Base-by-base conservation (phyloP, 2,113 vertebrate genomes). In the Dascyllus trimaculatus region DNA sequence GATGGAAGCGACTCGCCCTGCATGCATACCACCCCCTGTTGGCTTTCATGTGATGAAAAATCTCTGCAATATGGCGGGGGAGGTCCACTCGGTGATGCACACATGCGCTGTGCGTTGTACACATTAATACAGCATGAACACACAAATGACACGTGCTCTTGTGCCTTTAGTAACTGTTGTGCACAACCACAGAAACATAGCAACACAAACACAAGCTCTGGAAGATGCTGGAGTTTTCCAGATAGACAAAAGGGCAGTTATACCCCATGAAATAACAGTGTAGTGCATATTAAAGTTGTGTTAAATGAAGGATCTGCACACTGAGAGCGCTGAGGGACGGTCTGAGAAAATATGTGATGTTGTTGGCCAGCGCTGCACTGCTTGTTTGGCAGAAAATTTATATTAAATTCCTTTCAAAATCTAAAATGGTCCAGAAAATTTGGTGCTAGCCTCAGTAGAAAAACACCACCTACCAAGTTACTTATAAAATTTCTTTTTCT, bases 21-120 rank as follows among this genome's bases (percentile, higher is more conserved):
- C 84, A 88, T 93, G 90, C 90, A 93, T 93, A 94, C 93, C 91
- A 94, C 93, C 92, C 93, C 93, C 93, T 93, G 92, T 94, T 94
- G 92, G 93, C 89, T 94, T 94, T 91, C 88, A 92, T 93, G 91
- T 94, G 86, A 90, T 91, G 89, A 92, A 92, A 90, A 93, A 87
- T 90, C 73, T 91, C 72, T 92, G 82, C 84, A 85, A 87, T 86
- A 78, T 87, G 82, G 78, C 62, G 73, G 80, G 80, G 88, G 87
- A 91, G 86, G 83, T 84, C 81, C 71, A 76, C 2, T 78, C 72
- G 4, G 53, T 54, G 63, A 68, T 59, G 49, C 73, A 18, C 88
- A 80, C 77, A 78, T 64, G 71, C 46, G 56, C 73, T 54, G n/a
- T 53, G 71, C 67, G 56, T 35, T 62, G 21, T 65, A 71, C 71